Conservation (phyloP, 2,888 invertebrate genomes). For the Uropetala carovei region DNA sequence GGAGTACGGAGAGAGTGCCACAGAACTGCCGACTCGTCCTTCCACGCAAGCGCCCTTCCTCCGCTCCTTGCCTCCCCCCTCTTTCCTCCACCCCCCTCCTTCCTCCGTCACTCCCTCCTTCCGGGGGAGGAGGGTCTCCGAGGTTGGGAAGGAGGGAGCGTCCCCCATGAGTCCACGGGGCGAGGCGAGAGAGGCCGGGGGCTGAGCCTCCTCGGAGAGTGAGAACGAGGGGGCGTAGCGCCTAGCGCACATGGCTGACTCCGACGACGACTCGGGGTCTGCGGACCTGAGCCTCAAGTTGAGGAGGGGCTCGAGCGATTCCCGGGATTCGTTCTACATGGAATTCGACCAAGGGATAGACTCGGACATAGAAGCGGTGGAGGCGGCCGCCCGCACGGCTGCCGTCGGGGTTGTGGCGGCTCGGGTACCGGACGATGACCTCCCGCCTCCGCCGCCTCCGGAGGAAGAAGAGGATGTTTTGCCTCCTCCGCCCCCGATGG, state of each 20-base stretch:
- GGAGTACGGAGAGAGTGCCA: not conserved
- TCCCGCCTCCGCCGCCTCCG: slow-evolving; percentile 76
- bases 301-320: slow-evolving; percentile 90
- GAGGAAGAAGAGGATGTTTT: slow-evolving; percentile 71
- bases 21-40: no score
- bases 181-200: not conserved
- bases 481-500: not conserved
- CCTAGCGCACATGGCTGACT: slow-evolving; percentile 66
- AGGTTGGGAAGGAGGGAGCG: not conserved
- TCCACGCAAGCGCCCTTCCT: slow-evolving; percentile 11
- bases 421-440: slow-evolving; percentile 71
- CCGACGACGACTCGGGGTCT: slow-evolving; percentile 84
- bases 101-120: slow-evolving; percentile 10
- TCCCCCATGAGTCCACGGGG: not conserved
- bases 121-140: slow-evolving; percentile 33
- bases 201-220: not conserved
- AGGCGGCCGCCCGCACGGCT: slow-evolving; percentile 79
- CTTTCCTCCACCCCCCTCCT: not conserved
- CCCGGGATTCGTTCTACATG: slow-evolving; percentile 93
- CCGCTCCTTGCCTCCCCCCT: slow-evolving; percentile 1
- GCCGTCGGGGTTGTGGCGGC: slow-evolving; percentile 75
- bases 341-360: slow-evolving; percentile 93
- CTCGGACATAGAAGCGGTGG: slow-evolving; percentile 91
- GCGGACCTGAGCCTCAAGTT: slow-evolving; percentile 91
- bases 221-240: slow-evolving; percentile 6